A percentile compares a stretch with the other conserved stretches of the same genome.
phyloP scores from a whole-genome alignment of 2,797 vertebrate genomes.

The Zalophus californianus region DNA sequence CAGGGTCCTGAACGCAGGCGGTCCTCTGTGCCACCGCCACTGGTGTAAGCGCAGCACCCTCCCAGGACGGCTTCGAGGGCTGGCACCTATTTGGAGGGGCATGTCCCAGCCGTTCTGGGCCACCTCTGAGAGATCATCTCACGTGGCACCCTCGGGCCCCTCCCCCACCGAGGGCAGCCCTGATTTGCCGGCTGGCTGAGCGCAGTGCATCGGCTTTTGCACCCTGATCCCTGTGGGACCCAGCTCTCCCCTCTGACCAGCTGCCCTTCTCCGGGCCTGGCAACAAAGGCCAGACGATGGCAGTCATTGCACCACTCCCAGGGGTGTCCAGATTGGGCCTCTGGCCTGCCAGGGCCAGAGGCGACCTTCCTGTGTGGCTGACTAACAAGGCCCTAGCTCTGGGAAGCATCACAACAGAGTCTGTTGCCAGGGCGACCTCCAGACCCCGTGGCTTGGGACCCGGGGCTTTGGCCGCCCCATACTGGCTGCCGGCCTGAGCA shows the following conservation, averaged over 20 bases:
- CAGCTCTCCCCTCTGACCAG: neutral
- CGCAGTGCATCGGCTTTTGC: neutral
- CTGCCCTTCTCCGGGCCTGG: neutral
- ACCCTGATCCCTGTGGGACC: neutral
- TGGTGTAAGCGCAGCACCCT: accelerated
- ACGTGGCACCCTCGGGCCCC: neutral
- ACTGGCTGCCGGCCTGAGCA: neutral
- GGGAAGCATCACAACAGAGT: conserved; percentile 65
- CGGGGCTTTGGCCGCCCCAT: neutral
- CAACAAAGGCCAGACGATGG: conserved; percentile 51
- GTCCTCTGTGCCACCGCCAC: neutral
- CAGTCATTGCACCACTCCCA: conserved; percentile 43
- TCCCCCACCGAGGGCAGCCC: accelerated
- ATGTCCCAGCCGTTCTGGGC: no score
- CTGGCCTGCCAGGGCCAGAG: neutral
- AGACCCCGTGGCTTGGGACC: neutral
- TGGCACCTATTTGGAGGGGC: neutral
- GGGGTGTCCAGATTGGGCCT: neutral
- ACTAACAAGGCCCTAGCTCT: conserved; percentile 65
- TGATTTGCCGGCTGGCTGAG: neutral
- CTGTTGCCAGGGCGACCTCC: conserved; percentile 64
- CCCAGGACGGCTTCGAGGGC: neutral
- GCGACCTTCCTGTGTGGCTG: conserved; percentile 61
- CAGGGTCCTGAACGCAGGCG: neutral
- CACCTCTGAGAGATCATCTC: neutral